Percentiles rank a stretch among this genome's conserved stretches.
phyloP scores from a whole-genome alignment of 2,797 vertebrate genomes.

The Bothrops alternatus region DNA sequence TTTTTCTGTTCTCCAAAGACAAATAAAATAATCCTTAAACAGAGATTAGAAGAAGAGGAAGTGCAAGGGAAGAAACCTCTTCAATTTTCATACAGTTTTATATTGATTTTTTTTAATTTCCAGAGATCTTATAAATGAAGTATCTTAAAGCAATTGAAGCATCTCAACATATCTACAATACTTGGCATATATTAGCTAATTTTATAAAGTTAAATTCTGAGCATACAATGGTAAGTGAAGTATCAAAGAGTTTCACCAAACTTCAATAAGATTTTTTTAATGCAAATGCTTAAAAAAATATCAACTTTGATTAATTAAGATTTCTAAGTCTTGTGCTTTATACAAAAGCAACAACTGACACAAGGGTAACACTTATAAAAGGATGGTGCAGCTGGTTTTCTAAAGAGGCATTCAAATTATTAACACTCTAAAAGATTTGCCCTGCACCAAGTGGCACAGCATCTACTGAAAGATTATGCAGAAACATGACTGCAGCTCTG shows the following conservation, averaged over 20 bases:
- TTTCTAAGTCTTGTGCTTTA: not conserved
- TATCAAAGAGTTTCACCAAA: not conserved
- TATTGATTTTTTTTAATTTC: not conserved
- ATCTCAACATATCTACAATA: not conserved
- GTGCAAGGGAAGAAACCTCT: not conserved
- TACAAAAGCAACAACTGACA: conserved; percentile 2
- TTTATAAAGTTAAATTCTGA: not conserved
- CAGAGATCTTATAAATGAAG: not conserved
- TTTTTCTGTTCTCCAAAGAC: not conserved
- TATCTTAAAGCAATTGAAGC: not conserved
- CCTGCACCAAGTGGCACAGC: conserved; percentile 3
- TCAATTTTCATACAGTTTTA: not conserved
- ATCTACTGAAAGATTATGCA: not conserved
- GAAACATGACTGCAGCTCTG: not conserved
- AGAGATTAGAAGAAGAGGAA: not conserved
- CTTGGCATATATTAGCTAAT: not conserved
- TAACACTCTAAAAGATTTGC: not conserved
- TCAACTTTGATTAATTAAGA: too few species aligned
- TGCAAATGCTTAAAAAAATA: not conserved
- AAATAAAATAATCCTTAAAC: not conserved
- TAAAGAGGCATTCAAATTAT: not conserved
- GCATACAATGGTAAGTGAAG: not conserved
- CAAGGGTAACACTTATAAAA: conserved; percentile 17
- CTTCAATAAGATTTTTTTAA: not conserved
- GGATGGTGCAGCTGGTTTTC: conserved; percentile 27